Evolutionary conservation across 2,888 invertebrate genomes (phyloP), one percentile per base, ranked within the genome.

Genomic region (Esperia sulphurella): DNA sequence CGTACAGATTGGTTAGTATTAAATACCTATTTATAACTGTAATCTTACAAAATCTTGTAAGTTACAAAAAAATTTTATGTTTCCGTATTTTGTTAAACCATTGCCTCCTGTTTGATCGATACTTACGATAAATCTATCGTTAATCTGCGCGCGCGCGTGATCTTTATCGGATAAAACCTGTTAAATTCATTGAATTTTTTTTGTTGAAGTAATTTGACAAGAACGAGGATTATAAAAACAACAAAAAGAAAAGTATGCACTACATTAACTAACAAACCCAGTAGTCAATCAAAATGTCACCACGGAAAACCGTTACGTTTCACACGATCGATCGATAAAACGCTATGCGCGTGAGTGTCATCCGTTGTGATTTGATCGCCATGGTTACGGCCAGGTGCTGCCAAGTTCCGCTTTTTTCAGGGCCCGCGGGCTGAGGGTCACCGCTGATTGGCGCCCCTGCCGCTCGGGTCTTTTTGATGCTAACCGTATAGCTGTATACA

Each of bases 331-430:
- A 63, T 70, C 67, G 59, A 68, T 69, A 63, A n/a, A n/a, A 5
- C 21, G 21, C 21, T 21, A 65, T 64, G 60, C 67, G 59, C 61
- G 59, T 54, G 56, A 68, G 70, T 69, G 70, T 67, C 75, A 77
- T 75, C 68, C 21, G 57, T 64, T 65, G 80, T 88, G 88, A 89
- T 89, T 89, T 79, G 76, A 83, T 88, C 84, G 69, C 88, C 80
- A 89, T 89, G 86, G 89, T 80, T 75, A 89, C 88, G 53, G 75
- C 88, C 88, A 89, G 88, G 88, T 89, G 88, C 77, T 64, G 59
- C 49, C 50, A 57, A 67, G 66, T 63, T 61, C 64, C 63, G 66
- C 57, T 68, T 79, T 21, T 75, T 74, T 75, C 68, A 56, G 38
- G 14, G 28, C 14, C 37, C 38, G 14, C 40, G 39, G 57, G 63